A percentile compares a stretch with the other conserved stretches of the same genome.
Evolutionary conservation across 2,113 vertebrate genomes (phyloP).

Genomic region (Dascyllus trimaculatus): DNA sequence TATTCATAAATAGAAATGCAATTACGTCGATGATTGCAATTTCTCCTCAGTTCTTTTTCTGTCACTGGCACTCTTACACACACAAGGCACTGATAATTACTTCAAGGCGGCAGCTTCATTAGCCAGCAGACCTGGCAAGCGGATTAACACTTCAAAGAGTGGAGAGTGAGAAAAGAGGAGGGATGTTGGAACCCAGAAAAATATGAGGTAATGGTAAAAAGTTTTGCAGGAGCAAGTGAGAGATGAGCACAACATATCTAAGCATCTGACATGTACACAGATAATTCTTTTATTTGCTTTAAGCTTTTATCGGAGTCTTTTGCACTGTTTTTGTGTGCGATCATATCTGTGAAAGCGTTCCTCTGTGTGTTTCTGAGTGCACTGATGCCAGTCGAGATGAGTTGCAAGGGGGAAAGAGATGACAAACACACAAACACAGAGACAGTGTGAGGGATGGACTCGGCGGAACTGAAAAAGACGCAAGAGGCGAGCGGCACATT

Average conservation of each 20-base stretch:
- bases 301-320: neutral
- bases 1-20: slow-evolving; percentile 18
- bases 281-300: neutral
- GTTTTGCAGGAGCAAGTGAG: neutral
- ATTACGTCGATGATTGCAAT: slow-evolving; percentile 32
- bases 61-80: slow-evolving; percentile 35
- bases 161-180: slow-evolving; percentile 12
- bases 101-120: slow-evolving; percentile 61
- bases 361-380: slow-evolving; percentile 30
- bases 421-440: slow-evolving; percentile 23
- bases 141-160: slow-evolving; percentile 72
- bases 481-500: neutral
- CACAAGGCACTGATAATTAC: slow-evolving; percentile 63
- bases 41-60: slow-evolving; percentile 33
- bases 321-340: neutral
- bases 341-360: neutral
- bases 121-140: slow-evolving; percentile 59
- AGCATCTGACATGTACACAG: neutral
- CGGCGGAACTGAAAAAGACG: neutral
- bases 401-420: slow-evolving; percentile 12
- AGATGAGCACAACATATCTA: neutral
- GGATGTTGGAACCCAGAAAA: slow-evolving; percentile 22
- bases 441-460: neutral
- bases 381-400: slow-evolving; percentile 22
- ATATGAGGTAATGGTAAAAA: slow-evolving; percentile 52